A percentile compares a stretch with the other conserved stretches of the same genome.
Conservation (phyloP, 1,140 invertebrate genomes). For the Armadillidium nasatum region DNA sequence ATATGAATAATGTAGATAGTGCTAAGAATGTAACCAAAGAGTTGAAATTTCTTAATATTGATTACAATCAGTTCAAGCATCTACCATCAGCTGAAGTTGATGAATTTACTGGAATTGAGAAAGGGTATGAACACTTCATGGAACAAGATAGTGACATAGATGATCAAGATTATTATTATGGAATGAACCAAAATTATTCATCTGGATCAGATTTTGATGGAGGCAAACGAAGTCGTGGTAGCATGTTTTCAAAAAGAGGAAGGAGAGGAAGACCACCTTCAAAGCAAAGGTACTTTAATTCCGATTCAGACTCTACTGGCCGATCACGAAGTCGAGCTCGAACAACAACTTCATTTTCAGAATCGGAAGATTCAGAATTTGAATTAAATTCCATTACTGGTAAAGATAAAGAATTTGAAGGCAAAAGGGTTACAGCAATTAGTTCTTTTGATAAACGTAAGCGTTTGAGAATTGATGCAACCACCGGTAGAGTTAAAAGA, state of each 20-base stretch:
- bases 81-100: constrained; percentile 52
- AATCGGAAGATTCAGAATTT: constrained; percentile 52
- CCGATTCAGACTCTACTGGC: constrained; percentile 51
- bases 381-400: constrained; percentile 53
- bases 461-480: constrained; percentile 40
- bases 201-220: constrained; percentile 29
- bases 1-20: constrained; percentile 57
- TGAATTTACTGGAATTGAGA: constrained; percentile 54
- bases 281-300: constrained; percentile 51
- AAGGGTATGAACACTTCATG: constrained; percentile 47
- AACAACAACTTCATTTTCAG: constrained; percentile 43
- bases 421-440: constrained; percentile 39
- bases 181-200: constrained; percentile 51
- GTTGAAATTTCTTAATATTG: constrained; percentile 61
- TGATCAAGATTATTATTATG: constrained; percentile 51
- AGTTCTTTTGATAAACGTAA: constrained; percentile 41
- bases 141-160: constrained; percentile 30
- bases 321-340: constrained; percentile 20
- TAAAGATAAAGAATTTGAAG: constrained; percentile 46
- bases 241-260: constrained; percentile 24
- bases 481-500: constrained; percentile 37
- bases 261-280: constrained; percentile 34
- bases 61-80: constrained; percentile 61
- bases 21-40: constrained; percentile 59
- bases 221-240: background rate